A percentile compares a stretch with the other conserved stretches of the same genome.
Conservation (phyloP, 2,888 invertebrate species). For the Ectemnius lituratus region DNA sequence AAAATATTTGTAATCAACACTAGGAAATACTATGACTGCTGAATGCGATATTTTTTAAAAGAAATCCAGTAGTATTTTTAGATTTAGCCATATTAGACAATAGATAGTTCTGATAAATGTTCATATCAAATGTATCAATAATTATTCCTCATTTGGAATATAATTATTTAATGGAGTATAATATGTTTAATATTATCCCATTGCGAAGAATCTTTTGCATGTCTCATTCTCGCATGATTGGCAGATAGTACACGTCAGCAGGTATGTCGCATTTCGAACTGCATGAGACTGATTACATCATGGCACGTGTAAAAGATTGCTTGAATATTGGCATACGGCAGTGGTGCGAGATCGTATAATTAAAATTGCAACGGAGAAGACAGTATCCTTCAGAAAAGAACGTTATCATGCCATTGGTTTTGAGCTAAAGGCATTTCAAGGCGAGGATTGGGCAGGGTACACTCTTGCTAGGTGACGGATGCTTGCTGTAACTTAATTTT, state of each 20-base stretch:
- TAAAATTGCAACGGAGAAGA: slow-evolving; percentile 22
- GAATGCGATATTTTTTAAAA: no score
- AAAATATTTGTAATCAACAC: no score
- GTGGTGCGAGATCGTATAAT: slow-evolving; percentile 23
- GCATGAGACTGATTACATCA: slow-evolving; percentile 37
- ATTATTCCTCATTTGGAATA: no score
- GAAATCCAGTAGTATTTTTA: no score
- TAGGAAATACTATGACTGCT: no score
- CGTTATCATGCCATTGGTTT: slow-evolving; percentile 36
- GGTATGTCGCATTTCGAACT: slow-evolving; percentile 7
- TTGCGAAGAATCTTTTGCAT: no score
- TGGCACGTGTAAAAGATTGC: slow-evolving; percentile 33
- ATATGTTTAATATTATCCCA: no score
- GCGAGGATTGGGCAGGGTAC: slow-evolving; percentile 34
- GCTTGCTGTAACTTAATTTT: slow-evolving; percentile 26
- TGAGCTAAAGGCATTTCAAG: slow-evolving; percentile 34
- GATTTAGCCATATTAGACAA: no score
- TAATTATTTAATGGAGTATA: no score
- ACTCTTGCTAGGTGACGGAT: slow-evolving; percentile 20
- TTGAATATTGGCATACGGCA: slow-evolving; percentile 27
- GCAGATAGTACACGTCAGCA: background rate
- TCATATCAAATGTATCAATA: no score
- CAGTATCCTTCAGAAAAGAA: slow-evolving; percentile 29
- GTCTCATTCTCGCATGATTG: background rate
- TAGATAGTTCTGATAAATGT: no score